phyloP scores from a whole-genome alignment of 1,140 invertebrate genomes.

The Hyles vespertilio region DNA sequence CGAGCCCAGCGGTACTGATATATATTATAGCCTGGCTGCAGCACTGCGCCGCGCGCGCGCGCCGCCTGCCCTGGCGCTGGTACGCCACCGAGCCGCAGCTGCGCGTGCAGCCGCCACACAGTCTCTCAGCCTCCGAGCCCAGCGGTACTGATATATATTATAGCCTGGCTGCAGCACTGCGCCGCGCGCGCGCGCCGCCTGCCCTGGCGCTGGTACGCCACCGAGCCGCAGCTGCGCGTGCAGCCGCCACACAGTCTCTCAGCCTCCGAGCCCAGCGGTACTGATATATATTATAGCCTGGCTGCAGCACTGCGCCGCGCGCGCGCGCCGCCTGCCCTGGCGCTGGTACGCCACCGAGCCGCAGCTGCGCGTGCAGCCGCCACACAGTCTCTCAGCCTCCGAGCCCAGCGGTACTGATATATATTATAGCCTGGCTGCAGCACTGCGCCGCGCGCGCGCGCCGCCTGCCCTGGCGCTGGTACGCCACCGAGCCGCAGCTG shows the following conservation, averaged over 20 bases:
- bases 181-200: conserved; percentile 78
- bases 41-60: conserved; percentile 79
- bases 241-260: background rate
- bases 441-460: conserved; percentile 80
- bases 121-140: background rate
- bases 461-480: conserved; percentile 84
- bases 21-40: conserved; percentile 84
- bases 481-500: conserved; percentile 66
- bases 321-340: conserved; percentile 84
- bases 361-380: conserved; percentile 1
- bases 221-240: conserved; percentile 53
- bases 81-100: conserved; percentile 73
- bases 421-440: too few species aligned
- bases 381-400: background rate
- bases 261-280: background rate
- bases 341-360: conserved; percentile 78
- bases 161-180: conserved; percentile 89
- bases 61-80: conserved; percentile 84
- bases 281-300: too few species aligned
- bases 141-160: too few species aligned
- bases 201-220: conserved; percentile 83
- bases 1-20: too few species aligned
- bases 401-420: too few species aligned
- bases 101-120: background rate
- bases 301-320: conserved; percentile 82